Base-by-base conservation (phyloP, 2,797 vertebrate species). In the Pseudomugil tenellus region DNA sequence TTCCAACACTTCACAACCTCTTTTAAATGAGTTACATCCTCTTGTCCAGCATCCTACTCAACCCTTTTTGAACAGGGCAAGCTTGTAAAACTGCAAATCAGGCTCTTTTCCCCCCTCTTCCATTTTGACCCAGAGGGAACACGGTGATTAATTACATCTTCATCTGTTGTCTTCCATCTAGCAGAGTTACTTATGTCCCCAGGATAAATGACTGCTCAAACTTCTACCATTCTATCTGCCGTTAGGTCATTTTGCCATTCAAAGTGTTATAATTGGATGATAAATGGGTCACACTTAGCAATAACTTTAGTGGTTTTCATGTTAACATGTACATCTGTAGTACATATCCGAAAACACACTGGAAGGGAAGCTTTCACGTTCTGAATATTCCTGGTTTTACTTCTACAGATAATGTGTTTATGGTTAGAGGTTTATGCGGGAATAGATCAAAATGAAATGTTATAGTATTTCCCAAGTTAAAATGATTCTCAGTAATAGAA, bases 121-220 rank as follows among this genome's bases (percentile, higher is more conserved):
- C 49, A 51, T 26, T 80, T 77, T 79, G 72, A 86, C 80, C 87
- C 74, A 82, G 74, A n/a, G 58, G 79, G 83, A 85, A 85, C 84
- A 74, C 63, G 52, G 76, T 88, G 88, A 92, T 91, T 89, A 85
- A 92, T 90, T 86, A 85, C 77, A 82, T 91, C 81, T 81, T 61
- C 14, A 32, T 79, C 80, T 79, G 82, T 87, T 87, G 85, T 88
- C 88, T 89, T 87, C 83, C 85, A 87, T 92, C 84, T 89, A 86
- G 77, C 89, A 85, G 87, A 80, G 84, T 86, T 87, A 87, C 86
- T 87, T 83, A 85, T 91, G 79, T 87, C 78, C 84, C 60, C 68
- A 64, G 84, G 81, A 91, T 81, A 78, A 86, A 92, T 82, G 84
- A 74, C 67, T 85, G 41, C 81, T 89, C 83, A 84, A 89, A 87